Conservation (phyloP, 2,113 vertebrate species). For the Dipodomys stephensi region DNA sequence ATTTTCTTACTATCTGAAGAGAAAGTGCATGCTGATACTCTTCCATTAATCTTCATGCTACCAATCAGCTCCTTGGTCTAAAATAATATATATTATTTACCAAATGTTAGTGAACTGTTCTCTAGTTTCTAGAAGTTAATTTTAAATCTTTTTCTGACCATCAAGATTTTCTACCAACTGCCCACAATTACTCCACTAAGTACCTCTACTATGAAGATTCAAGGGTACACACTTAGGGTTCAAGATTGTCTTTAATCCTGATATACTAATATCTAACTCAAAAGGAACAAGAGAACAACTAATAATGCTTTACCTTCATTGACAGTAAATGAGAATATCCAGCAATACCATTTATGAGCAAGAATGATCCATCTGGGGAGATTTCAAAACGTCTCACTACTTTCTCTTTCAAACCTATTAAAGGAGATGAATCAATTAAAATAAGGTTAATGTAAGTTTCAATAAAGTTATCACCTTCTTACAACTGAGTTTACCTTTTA, state of each 20-base stretch:
- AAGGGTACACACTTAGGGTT: background rate
- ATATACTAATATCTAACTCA: background rate
- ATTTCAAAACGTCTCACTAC: conserved; percentile 92
- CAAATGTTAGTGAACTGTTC: background rate
- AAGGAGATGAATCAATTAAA: conserved; percentile 53
- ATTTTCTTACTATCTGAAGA: conserved; percentile 92
- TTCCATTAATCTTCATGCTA: conserved; percentile 95
- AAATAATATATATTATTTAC: conserved; percentile 63
- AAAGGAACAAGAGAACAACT: background rate
- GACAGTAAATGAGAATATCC: conserved; percentile 95
- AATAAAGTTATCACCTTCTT: background rate
- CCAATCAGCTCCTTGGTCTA: conserved; percentile 95
- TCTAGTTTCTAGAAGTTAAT: background rate
- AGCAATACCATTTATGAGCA: conserved; percentile 93
- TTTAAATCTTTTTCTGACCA: background rate
- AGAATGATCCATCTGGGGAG: conserved; percentile 92
- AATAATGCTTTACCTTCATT: conserved; percentile 89
- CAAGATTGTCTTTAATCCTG: background rate
- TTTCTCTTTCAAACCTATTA: conserved; percentile 92
- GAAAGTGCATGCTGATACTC: conserved; percentile 88
- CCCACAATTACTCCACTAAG: background rate
- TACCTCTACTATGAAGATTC: background rate
- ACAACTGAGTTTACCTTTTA: conserved; percentile 9
- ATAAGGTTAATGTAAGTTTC: background rate
- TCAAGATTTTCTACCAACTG: background rate